Percentiles rank a stretch among this genome's conserved stretches.
Conservation (phyloP, 2,113 vertebrate species). For the Hepsetus odoe region DNA sequence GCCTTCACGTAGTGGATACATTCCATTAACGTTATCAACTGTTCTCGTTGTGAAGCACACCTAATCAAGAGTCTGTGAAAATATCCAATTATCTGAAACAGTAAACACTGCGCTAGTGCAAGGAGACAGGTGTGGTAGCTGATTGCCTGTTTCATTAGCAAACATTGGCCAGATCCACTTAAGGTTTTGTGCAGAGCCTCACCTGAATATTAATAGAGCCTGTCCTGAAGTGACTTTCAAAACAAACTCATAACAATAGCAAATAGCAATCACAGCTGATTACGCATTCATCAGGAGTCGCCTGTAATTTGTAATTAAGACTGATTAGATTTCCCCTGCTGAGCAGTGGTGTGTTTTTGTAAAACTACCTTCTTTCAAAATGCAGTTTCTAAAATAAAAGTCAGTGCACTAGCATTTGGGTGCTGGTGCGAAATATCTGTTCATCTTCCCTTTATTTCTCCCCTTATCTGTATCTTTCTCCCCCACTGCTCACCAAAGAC, state of each 20-base stretch:
- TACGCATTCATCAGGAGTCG: conserved; percentile 19
- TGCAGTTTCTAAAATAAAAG: conserved; percentile 3
- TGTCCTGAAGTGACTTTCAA: background rate
- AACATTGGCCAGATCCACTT: background rate
- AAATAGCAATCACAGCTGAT: conserved; percentile 30
- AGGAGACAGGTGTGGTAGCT: background rate
- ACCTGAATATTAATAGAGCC: background rate
- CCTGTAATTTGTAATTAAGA: conserved; percentile 23
- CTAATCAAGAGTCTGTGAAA: background rate
- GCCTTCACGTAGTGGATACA: background rate
- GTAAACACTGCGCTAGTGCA: background rate
- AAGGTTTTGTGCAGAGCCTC: background rate
- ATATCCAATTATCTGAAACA: background rate
- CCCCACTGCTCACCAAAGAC: conserved; percentile 13
- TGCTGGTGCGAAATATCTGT: conserved; percentile 21
- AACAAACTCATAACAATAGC: conserved; percentile 17
- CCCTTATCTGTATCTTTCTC: background rate
- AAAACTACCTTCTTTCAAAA: background rate
- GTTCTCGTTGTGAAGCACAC: background rate
- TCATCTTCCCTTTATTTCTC: conserved; percentile 9
- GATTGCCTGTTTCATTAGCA: background rate
- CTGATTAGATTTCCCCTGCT: conserved; percentile 27
- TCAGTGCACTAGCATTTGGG: background rate
- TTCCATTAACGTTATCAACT: background rate
- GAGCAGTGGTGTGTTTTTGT: background rate